These are phyloP conservation scores for Agapostemon virescens DNA, from an alignment of 2,888 invertebrate species.

Conservation along the genomic window DNA sequence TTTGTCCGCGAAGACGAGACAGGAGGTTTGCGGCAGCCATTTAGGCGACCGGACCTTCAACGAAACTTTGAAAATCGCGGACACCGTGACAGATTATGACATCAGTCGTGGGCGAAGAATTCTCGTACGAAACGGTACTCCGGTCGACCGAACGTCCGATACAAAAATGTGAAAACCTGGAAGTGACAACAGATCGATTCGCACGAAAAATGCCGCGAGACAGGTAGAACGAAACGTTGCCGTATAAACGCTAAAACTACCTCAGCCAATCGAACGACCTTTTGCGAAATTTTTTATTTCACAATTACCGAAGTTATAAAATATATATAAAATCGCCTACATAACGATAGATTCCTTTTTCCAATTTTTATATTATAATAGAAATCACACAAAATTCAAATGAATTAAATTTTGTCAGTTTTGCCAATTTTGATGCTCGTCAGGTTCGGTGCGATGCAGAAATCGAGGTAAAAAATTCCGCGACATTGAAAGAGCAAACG, in stretches of 20 bases:
- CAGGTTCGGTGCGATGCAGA: no score
- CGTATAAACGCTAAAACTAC: no score
- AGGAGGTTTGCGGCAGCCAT: slow-evolving; percentile 83
- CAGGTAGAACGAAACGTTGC: no score
- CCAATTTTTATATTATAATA: no score
- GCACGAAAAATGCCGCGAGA: not conserved
- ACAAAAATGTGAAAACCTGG: not conserved
- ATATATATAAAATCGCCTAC: no score
- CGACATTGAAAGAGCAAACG: not conserved
- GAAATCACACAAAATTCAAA: no score
- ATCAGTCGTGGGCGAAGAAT: slow-evolving; percentile 83
- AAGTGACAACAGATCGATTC: not conserved
- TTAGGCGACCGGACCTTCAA: slow-evolving; percentile 87
- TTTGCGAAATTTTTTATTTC: no score
- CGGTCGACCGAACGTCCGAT: not conserved
- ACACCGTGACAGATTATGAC: not conserved
- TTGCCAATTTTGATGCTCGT: no score
- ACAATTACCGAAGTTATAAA: no score
- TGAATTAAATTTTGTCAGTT: no score
- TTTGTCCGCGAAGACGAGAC: slow-evolving; percentile 61
- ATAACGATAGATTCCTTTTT: no score
- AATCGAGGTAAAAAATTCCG: not conserved
- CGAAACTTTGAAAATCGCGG: slow-evolving; percentile 84
- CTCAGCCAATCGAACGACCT: no score
- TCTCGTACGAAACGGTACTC: not conserved